Conservation (phyloP, 2,797 vertebrate genomes). For the Sebastiscus albofasciatus region DNA sequence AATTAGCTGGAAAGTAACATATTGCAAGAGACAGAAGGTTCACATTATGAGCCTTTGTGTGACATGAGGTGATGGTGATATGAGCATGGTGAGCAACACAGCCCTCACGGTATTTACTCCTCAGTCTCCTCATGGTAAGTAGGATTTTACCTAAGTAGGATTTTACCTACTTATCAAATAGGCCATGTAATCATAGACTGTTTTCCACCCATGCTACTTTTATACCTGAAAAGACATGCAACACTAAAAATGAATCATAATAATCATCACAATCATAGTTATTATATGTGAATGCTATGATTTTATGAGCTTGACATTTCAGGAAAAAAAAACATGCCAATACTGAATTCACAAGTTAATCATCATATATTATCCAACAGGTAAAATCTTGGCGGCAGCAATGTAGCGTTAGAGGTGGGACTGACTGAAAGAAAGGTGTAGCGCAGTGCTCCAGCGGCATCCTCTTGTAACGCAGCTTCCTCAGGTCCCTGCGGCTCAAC, state of each 20-base stretch:
- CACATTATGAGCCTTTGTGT: slow-evolving; percentile 21
- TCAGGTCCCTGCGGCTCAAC: slow-evolving; percentile 73
- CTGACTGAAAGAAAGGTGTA: slow-evolving; percentile 70
- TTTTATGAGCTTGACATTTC: neutral
- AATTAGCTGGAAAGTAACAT: slow-evolving; percentile 55
- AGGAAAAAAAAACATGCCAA: neutral
- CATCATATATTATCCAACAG: neutral
- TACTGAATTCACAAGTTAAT: neutral
- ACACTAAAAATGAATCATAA: neutral
- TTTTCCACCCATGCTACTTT: neutral
- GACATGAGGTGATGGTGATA: slow-evolving; percentile 12
- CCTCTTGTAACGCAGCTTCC: slow-evolving; percentile 75
- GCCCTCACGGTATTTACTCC: neutral
- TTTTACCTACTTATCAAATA: neutral
- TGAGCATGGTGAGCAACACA: slow-evolving; percentile 2
- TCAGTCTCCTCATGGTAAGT: neutral
- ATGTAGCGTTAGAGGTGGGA: neutral
- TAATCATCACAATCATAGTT: neutral
- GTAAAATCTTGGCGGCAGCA: neutral
- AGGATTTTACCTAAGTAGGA: neutral
- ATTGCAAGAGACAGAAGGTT: slow-evolving; percentile 54
- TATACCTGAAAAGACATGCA: neutral
- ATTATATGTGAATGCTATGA: neutral
- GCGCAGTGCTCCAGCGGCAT: slow-evolving; percentile 75
- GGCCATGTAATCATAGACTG: neutral